phyloP scores from a whole-genome alignment of 2,888 invertebrate genomes.

The Amphipoea oculea region DNA sequence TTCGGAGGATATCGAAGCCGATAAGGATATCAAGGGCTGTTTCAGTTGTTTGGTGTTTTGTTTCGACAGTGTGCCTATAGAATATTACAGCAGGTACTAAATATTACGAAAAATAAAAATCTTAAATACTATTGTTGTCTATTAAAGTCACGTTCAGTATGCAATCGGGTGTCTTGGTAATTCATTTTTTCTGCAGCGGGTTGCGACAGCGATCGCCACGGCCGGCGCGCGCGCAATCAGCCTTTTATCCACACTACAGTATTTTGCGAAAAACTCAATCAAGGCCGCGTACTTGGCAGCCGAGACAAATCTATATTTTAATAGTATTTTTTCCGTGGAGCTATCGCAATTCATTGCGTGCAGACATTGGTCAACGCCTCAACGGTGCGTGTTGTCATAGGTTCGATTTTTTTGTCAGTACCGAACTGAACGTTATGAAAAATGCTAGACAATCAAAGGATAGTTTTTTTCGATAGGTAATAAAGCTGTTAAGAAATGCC shows the following conservation, averaged over 20 bases:
- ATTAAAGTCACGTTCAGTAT: slow-evolving; percentile 77
- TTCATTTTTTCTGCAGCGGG: slow-evolving; percentile 72
- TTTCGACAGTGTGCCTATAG: background rate
- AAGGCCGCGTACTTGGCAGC: slow-evolving; percentile 83
- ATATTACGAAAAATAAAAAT: slow-evolving; percentile 40
- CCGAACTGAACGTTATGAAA: slow-evolving; percentile 51
- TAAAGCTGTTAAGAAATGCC: slow-evolving; percentile 16
- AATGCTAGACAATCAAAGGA: slow-evolving; percentile 43
- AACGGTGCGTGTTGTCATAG: slow-evolving; percentile 79
- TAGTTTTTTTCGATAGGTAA: slow-evolving; percentile 17
- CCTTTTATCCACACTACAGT: slow-evolving; percentile 71
- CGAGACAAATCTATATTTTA: slow-evolving; percentile 87
- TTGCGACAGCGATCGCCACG: slow-evolving; percentile 73
- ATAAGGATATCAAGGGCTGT: background rate
- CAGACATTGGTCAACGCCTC: slow-evolving; percentile 72
- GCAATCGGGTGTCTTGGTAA: slow-evolving; percentile 76
- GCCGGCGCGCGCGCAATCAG: slow-evolving; percentile 81
- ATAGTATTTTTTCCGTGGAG: slow-evolving; percentile 75
- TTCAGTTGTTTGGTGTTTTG: background rate
- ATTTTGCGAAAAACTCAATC: slow-evolving; percentile 82
- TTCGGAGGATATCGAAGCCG: background rate
- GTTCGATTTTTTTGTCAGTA: slow-evolving; percentile 54
- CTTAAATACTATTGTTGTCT: slow-evolving; percentile 42
- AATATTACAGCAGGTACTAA: slow-evolving; percentile 8
- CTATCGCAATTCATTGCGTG: slow-evolving; percentile 82